Evolutionary conservation across 1,140 invertebrate species (phyloP).

Genomic region (Melipona quadrifasciata): DNA sequence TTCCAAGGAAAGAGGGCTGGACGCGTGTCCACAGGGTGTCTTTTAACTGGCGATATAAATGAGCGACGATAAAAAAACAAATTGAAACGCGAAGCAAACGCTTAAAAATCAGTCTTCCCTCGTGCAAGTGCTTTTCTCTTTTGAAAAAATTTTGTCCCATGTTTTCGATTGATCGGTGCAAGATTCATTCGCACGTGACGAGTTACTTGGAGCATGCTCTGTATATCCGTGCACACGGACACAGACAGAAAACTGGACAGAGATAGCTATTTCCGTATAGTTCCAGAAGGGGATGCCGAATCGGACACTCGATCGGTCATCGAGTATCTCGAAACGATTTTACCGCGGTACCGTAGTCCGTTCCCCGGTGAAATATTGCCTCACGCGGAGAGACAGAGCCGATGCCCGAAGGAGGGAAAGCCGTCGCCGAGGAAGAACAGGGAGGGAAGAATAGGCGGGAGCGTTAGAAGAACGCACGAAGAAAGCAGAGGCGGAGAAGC

Average conservation of each 20-base stretch:
- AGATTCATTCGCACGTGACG: no score
- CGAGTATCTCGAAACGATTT: slow-evolving; percentile 62
- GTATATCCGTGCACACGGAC: neutral
- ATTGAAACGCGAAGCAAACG: neutral
- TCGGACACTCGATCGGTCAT: slow-evolving; percentile 60
- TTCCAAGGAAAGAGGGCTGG: neutral
- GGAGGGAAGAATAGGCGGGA: neutral
- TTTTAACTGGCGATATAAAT: neutral
- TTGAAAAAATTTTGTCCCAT: neutral
- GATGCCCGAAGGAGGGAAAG: slow-evolving; percentile 10
- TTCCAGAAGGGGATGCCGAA: slow-evolving; percentile 39
- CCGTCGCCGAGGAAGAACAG: neutral
- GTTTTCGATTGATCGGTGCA: no score
- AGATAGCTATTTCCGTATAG: slow-evolving; percentile 32
- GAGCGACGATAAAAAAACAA: neutral
- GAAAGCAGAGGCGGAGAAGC: slow-evolving; percentile 10
- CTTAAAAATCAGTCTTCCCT: neutral
- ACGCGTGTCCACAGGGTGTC: neutral
- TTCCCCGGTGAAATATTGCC: slow-evolving; percentile 64
- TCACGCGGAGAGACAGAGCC: slow-evolving; percentile 24
- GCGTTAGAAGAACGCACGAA: slow-evolving; percentile 4
- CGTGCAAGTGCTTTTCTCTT: neutral
- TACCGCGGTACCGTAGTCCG: slow-evolving; percentile 38
- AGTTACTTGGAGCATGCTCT: no score
- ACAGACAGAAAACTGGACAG: no score